Percentiles rank a stretch among this genome's conserved stretches.
phyloP scores from a whole-genome alignment of 2,113 vertebrate genomes.

The Isurus oxyrinchus region DNA sequence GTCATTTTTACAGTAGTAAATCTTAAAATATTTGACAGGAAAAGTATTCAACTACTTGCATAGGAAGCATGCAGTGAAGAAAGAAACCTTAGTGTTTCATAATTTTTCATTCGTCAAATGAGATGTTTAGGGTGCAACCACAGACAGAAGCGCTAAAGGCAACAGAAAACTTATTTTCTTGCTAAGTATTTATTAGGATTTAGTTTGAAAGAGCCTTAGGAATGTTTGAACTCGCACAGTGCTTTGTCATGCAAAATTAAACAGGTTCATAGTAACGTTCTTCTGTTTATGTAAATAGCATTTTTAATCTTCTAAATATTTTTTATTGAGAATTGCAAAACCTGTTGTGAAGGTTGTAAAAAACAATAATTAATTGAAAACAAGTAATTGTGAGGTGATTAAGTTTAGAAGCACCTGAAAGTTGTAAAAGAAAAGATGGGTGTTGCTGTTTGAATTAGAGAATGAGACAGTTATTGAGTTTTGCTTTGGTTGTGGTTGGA shows the following conservation, averaged over 20 bases:
- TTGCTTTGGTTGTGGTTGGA: background rate
- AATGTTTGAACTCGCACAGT: background rate
- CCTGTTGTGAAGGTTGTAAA: background rate
- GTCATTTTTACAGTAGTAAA: conserved; percentile 21
- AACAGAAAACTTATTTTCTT: conserved; percentile 1
- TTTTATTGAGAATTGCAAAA: background rate
- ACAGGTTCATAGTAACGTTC: background rate
- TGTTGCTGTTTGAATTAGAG: background rate
- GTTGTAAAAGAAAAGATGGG: background rate
- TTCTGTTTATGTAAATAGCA: background rate
- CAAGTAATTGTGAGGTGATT: background rate
- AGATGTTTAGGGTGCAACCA: background rate
- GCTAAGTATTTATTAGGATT: background rate
- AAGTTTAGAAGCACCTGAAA: background rate
- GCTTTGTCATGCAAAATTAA: background rate
- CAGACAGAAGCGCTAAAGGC: background rate
- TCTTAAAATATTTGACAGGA: conserved; percentile 19
- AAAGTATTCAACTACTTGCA: conserved; percentile 3
- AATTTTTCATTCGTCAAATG: background rate
- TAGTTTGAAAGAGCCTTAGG: background rate
- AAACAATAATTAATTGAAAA: background rate
- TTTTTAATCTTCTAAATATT: background rate
- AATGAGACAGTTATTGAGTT: background rate
- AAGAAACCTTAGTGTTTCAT: background rate
- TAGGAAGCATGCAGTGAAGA: background rate